A percentile compares a stretch with the other conserved stretches of the same genome.
These are phyloP conservation scores for Notocelia uddmanniana DNA, from an alignment of 2,888 invertebrate genomes.

Conservation along the genomic window DNA sequence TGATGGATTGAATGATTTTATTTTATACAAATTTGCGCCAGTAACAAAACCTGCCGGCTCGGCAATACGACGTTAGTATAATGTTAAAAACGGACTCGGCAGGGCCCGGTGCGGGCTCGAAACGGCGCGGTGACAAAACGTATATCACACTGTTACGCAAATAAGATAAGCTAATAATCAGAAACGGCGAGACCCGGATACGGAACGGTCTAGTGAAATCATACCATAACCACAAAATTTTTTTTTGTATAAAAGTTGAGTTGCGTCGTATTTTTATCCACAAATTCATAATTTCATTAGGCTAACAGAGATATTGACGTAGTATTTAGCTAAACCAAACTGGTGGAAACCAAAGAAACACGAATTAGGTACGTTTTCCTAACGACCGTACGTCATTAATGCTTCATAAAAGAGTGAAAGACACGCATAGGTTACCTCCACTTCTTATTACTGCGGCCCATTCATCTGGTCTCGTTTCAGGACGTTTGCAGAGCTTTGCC, in stretches of 20 bases:
- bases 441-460: conserved; percentile 20
- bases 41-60: too few species aligned
- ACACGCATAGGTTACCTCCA: conserved; percentile 21
- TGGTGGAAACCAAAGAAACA: not conserved
- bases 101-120: too few species aligned
- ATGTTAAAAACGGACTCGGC: too few species aligned
- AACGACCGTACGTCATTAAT: conserved; percentile 14
- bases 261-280: not conserved
- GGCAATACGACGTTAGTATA: too few species aligned
- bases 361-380: conserved; percentile 4
- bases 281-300: not conserved
- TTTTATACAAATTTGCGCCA: too few species aligned
- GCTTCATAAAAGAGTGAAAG: conserved; percentile 31
- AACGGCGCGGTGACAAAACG: too few species aligned
- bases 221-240: too few species aligned
- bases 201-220: too few species aligned
- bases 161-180: too few species aligned
- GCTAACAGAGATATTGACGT: not conserved
- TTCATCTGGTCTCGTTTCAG: conserved; percentile 23
- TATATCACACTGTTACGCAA: too few species aligned
- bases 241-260: not conserved
- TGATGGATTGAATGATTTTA: too few species aligned
- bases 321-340: not conserved
- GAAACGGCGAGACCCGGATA: too few species aligned
- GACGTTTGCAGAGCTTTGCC: conserved; percentile 15